Evolutionary conservation across 2,797 vertebrate species (phyloP), one percentile per base, ranked within the genome.

Genomic region (Myioborus melanocephalus): DNA sequence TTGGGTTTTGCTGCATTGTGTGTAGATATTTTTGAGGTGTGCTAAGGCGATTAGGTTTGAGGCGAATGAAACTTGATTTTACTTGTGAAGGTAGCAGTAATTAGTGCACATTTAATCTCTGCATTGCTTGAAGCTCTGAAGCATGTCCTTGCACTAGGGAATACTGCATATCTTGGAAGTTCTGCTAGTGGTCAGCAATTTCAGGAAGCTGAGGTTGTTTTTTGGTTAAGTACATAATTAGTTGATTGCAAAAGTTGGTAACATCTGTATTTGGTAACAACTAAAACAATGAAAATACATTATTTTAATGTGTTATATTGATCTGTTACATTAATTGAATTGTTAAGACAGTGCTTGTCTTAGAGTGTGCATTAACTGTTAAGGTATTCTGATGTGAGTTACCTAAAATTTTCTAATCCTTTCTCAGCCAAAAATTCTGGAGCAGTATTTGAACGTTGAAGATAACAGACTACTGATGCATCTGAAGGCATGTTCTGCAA

Each of bases 381-480:
- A 30, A 53, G 37, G 7, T 52, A 30, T 59, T 70, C n/a, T 92
- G 49, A 17, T 50, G 10, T 34, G 44, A 63, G 6, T 57, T 57
- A 37, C 9, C 37, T 90, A 65, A 93, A 77, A 73, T 86, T 71
- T 95, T 95, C 26, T 35, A 32, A 14, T 94, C 81, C 39, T 90
- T 93, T 79, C 83, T 44, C 64, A 99, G 99, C 99, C 99, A 23
- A 99, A 99, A 98, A 97, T 98, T 94, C 98, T 99, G 97, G 99
- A 99, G 96, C 99, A 99, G 69, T 99, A 99, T 95, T 98, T 99
- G 97, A 99, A 97, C 96, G 97, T 99, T 97, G 99, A 99, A 97
- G 99, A 99, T 19, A 98, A 96, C 77, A 98, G 98, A 39, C 98
- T 99, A 64, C 97, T 99, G 88, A 97, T 90, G 86, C 99, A 99